A percentile compares a stretch with the other conserved stretches of the same genome.
Evolutionary conservation across 2,797 vertebrate genomes (phyloP).

Genomic region (Loriculus beryllinus): DNA sequence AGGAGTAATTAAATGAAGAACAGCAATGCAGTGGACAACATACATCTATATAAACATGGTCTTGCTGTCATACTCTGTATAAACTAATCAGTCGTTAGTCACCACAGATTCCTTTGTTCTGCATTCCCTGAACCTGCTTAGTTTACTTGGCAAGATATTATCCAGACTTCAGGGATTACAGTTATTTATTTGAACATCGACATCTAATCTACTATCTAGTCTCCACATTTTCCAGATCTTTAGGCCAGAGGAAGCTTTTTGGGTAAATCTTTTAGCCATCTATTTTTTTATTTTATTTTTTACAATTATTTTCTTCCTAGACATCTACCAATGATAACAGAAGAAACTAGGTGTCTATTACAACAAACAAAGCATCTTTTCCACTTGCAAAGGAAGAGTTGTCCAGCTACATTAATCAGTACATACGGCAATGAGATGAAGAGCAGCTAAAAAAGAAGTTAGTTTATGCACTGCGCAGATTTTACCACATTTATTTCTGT

Average conservation of each 20-base stretch:
- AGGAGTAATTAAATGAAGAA: neutral
- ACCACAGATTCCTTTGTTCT: neutral
- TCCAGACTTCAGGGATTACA: neutral
- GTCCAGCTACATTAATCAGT: neutral
- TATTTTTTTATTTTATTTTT: too few species aligned
- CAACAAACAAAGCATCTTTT: neutral
- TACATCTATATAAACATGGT: neutral
- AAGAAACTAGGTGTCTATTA: too few species aligned
- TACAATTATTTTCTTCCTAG: too few species aligned
- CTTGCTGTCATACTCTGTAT: neutral
- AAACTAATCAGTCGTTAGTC: neutral
- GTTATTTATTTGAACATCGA: neutral
- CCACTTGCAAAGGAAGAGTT: neutral
- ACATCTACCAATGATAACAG: too few species aligned
- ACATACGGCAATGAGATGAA: neutral
- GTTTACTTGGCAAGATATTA: neutral
- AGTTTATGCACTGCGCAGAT: neutral
- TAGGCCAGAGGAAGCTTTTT: neutral
- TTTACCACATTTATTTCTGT: neutral
- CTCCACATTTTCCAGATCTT: neutral
- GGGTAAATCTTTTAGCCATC: neutral
- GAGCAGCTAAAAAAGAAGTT: neutral
- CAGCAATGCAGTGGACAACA: neutral
- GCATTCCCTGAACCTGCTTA: neutral
- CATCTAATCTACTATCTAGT: neutral